Base-by-base conservation (phyloP, 2,797 vertebrate species). In the Bufotes viridis region DNA sequence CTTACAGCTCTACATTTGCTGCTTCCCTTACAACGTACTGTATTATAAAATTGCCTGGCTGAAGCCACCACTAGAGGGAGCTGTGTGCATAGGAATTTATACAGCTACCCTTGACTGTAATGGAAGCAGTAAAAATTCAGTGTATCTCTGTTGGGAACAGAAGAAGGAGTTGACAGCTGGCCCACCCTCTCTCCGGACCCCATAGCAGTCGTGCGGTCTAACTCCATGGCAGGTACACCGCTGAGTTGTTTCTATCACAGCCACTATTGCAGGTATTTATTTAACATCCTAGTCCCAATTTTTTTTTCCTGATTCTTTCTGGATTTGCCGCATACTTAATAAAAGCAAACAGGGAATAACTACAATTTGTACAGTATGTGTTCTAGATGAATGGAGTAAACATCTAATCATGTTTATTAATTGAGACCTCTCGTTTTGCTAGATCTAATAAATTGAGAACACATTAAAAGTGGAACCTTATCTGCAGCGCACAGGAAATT, bases 381-480 rank as follows among this genome's bases (percentile, higher is more conserved):
- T 82, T 74, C 84, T 82, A 78, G 70, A 67, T 82, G 80, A 78
- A 89, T 83, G 61, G 88, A 82, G 88, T 89, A 89, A 89, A 86
- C 88, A 89, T 89, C 84, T 89, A 89, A 89, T 86, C 87, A 85
- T 89, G 87, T 92, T 93, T 93, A 93, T 93, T 93, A 93, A 92
- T 93, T 91, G 90, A 91, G 90, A 91, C 92, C 91, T 92, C 91
- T 90, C 92, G 88, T 91, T 93, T 90, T 93, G 91, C 90, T 92
- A 85, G 82, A 91, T 90, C 92, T 89, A 92, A 91, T 91, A 93
- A 93, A 94, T 92, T 91, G 91, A 91, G 93, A 94, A 87, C 91
- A 91, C 87, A 91, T 90, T 90, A 91, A 92, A 90, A 93, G 92
- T 88, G 90, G 92, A 90, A 89, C 90, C 92, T 93, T 93, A 94